These are phyloP conservation scores for Polyergus mexicanus DNA, from an alignment of 1,140 invertebrate species.

Conservation along the genomic window DNA sequence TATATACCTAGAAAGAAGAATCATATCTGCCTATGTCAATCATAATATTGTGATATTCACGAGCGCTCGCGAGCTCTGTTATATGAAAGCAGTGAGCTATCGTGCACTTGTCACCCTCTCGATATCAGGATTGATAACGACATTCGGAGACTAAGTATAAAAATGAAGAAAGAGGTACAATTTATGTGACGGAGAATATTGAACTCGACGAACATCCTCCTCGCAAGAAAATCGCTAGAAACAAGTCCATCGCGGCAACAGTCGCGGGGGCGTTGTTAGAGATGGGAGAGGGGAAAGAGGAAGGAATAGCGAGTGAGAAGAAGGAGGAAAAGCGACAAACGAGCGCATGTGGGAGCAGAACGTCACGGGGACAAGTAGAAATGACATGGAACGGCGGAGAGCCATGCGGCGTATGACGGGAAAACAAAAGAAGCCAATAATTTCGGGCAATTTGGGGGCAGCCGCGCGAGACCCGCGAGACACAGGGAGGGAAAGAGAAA, in stretches of 20 bases:
- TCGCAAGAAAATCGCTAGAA: slow-evolving; percentile 55
- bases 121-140: slow-evolving; percentile 24
- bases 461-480: slow-evolving; percentile 82
- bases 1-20: neutral
- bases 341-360: slow-evolving; percentile 68
- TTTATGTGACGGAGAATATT: slow-evolving; percentile 31
- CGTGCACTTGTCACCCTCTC: slow-evolving; percentile 5
- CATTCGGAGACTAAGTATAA: neutral
- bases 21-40: neutral
- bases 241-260: slow-evolving; percentile 53
- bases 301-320: neutral
- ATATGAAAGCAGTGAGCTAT: neutral
- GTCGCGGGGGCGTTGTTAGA: slow-evolving; percentile 10
- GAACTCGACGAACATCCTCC: slow-evolving; percentile 42
- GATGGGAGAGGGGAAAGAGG: too few species aligned
- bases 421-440: slow-evolving; percentile 87
- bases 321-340: slow-evolving; percentile 61
- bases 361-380: slow-evolving; percentile 80
- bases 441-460: slow-evolving; percentile 86
- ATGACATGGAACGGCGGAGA: slow-evolving; percentile 81
- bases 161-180: slow-evolving; percentile 8
- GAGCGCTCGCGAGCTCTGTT: neutral
- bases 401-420: slow-evolving; percentile 83
- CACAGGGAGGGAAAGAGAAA: slow-evolving; percentile 18
- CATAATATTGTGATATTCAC: neutral